Base-by-base conservation (phyloP, 1,140 invertebrate genomes). In the Euschistus heros region DNA sequence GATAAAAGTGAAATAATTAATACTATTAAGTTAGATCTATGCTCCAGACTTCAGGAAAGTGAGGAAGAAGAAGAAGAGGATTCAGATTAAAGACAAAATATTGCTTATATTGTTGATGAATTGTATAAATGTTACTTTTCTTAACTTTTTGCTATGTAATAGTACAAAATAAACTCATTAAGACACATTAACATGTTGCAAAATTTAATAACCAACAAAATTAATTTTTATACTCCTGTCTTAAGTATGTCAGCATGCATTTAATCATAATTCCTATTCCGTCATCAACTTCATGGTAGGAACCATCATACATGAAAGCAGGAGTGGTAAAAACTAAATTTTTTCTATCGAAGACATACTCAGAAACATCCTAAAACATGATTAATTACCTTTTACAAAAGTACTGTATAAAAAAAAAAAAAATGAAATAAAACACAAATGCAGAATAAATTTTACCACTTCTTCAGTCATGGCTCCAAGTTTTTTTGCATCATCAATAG, bases 311-410 rank as follows among this genome's bases (percentile, higher is more conserved):
- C 80, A 85, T 81, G 73, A 78, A 85, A 0, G 82, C 83, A 10
- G 83, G 82, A 5, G 82, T 82, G 15, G 80, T 82, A 13, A 81
- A 78, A 30, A 84, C 73, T 37, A 77, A 77, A 69, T 82, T 79
- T 10, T 77, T 74, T 2, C 72, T 70, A 71, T 83, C 82, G 30
- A 77, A 71, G 24, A 77, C 74, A 15, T 79, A 71, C 63, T 80
- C 81, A 64, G 78, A 75, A 0, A 76, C 76, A 67, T 70, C 71
- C 68, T 76, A 74, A 68, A 77, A 71, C 68, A 66, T 44, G 6
- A 20, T 10, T 61, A 61, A 24, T 26, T 22, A 37, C 8, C 20
- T 42, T 24, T 2, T 30, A 42, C 42, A 5, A 54, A 54, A 4
- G 1, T 7, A 6, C 8, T 15, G 13, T 22, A 10, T 4, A 18